Percentiles rank a stretch among this genome's conserved stretches.
Evolutionary conservation across 2,113 vertebrate genomes (phyloP).

Genomic region (Siniperca knerii): DNA sequence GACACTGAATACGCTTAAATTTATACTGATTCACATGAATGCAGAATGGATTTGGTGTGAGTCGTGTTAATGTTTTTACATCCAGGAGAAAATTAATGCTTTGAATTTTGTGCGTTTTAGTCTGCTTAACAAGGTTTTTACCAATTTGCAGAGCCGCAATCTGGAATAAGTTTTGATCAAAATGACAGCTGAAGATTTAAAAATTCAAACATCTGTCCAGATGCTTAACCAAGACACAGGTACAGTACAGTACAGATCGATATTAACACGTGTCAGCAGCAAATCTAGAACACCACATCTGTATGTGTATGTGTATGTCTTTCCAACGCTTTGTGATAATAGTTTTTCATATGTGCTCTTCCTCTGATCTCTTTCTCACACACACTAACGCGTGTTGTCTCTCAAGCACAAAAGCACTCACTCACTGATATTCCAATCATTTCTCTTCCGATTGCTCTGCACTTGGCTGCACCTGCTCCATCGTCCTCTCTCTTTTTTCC

Average conservation of each 20-base stretch:
- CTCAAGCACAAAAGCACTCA: constrained; percentile 57
- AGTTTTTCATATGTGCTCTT: constrained; percentile 42
- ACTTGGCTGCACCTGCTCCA: constrained; percentile 81
- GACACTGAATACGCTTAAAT: constrained; percentile 6
- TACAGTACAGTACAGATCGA: background rate
- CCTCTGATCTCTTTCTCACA: constrained; percentile 13
- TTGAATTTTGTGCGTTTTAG: background rate
- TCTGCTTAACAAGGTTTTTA: background rate
- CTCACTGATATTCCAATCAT: constrained; percentile 80
- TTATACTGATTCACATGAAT: constrained; percentile 4
- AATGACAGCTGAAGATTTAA: constrained; percentile 37
- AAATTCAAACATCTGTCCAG: constrained; percentile 45
- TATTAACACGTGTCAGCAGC: constrained; percentile 27
- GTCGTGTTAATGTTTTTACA: background rate
- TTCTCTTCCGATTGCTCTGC: constrained; percentile 76
- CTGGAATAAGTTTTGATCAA: constrained; percentile 21
- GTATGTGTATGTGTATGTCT: constrained; percentile 39
- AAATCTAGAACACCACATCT: constrained; percentile 25
- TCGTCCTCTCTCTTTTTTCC: constrained; percentile 56
- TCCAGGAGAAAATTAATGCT: background rate
- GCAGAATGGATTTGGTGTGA: background rate
- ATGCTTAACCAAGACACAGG: constrained; percentile 10
- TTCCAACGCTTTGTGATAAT: constrained; percentile 43
- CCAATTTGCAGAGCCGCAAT: background rate
- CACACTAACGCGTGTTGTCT: constrained; percentile 25